These are phyloP conservation scores for Euglossa dilemma DNA, from an alignment of 1,140 invertebrate species.

Conservation along the genomic window DNA sequence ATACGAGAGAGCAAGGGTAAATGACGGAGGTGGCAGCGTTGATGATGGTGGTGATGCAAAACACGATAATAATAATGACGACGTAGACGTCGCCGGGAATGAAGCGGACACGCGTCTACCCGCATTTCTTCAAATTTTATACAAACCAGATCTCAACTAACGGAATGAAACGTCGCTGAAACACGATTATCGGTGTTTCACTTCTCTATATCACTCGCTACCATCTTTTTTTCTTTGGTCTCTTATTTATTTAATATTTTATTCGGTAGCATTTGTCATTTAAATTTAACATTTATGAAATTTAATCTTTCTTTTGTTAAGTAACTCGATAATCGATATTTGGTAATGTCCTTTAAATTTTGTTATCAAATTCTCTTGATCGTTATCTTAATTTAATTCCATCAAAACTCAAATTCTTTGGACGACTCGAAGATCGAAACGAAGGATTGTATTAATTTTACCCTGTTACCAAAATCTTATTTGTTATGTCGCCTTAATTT, in stretches of 20 bases:
- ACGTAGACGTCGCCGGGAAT: slow-evolving; percentile 63
- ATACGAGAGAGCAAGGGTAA: slow-evolving; percentile 63
- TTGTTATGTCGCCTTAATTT: too few species aligned
- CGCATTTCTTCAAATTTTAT: slow-evolving; percentile 32
- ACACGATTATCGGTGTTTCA: slow-evolving; percentile 48
- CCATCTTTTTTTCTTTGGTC: not conserved
- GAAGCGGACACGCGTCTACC: slow-evolving; percentile 63
- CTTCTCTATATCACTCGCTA: not conserved
- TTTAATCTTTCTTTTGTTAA: too few species aligned
- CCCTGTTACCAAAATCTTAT: too few species aligned
- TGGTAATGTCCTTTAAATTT: too few species aligned
- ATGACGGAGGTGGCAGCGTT: slow-evolving; percentile 69
- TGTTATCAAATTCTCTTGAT: too few species aligned
- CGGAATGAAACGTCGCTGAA: slow-evolving; percentile 46
- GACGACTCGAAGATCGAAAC: too few species aligned
- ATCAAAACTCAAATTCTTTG: too few species aligned
- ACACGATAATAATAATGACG: slow-evolving; percentile 69
- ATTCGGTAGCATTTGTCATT: not conserved
- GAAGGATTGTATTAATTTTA: too few species aligned
- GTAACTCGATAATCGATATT: too few species aligned
- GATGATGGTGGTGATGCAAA: slow-evolving; percentile 70
- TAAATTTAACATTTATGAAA: slow-evolving; percentile 15
- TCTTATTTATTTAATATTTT: not conserved
- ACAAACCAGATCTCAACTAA: slow-evolving; percentile 31
- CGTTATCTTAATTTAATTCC: too few species aligned